Conservation (phyloP, 1,140 invertebrate genomes). For the Asbolus verrucosus region DNA sequence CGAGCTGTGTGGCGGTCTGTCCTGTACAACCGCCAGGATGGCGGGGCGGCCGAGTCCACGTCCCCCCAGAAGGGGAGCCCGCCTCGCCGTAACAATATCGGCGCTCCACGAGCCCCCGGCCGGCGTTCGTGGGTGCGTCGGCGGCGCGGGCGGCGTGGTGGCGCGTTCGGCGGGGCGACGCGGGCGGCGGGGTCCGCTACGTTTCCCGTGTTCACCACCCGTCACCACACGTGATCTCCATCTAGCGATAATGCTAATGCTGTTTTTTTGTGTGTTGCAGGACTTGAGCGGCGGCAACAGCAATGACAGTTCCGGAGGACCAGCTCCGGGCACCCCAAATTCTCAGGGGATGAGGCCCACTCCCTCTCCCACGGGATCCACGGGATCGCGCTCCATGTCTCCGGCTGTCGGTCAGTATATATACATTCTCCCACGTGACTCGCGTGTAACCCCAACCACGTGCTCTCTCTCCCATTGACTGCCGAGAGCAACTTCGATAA, state of each 20-base stretch:
- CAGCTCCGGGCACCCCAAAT: conserved; percentile 78
- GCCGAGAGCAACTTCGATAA: conserved; percentile 66
- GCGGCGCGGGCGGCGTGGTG: too few species aligned
- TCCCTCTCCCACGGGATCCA: conserved; percentile 92
- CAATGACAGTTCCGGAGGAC: conserved; percentile 76
- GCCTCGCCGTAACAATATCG: too few species aligned
- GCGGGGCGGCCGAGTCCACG: conserved; percentile 1
- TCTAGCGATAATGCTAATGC: conserved; percentile 5
- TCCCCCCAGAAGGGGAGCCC: background rate
- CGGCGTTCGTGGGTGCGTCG: too few species aligned
- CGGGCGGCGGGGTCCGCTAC: too few species aligned
- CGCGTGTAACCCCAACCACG: conserved; percentile 48
- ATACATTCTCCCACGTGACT: conserved; percentile 50
- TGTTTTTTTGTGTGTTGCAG: conserved; percentile 68
- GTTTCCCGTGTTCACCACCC: background rate
- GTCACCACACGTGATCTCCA: background rate
- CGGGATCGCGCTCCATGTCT: conserved; percentile 94
- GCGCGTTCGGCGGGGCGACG: too few species aligned
- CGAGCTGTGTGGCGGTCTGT: too few species aligned
- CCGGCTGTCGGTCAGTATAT: conserved; percentile 88
- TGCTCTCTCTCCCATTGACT: conserved; percentile 57
- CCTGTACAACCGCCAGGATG: too few species aligned
- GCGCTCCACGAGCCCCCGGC: too few species aligned
- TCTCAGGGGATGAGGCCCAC: conserved; percentile 89
- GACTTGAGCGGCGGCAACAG: conserved; percentile 80